Conservation (phyloP, 2,888 invertebrate species). For the Caenorhabditis sp. region DNA sequence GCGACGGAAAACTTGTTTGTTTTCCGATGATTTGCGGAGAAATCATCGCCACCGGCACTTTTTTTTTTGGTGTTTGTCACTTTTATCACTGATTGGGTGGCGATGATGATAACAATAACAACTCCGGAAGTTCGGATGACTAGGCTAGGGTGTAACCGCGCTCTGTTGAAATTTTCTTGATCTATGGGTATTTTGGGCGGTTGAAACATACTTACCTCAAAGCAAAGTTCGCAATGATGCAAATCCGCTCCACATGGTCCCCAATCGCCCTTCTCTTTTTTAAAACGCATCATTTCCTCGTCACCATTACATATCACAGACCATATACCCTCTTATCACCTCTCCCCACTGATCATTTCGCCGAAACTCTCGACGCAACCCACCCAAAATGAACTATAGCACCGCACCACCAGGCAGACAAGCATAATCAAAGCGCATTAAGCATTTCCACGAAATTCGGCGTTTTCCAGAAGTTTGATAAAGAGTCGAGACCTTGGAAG, state of each 20-base stretch:
- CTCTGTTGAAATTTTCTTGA: too few species aligned
- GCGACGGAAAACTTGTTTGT: conserved; percentile 38
- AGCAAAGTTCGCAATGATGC: too few species aligned
- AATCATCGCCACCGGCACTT: too few species aligned
- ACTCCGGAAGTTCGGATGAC: too few species aligned
- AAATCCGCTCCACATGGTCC: neutral
- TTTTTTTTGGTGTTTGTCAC: conserved; percentile 1
- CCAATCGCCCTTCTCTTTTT: neutral
- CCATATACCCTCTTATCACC: conserved; percentile 8
- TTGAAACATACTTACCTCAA: too few species aligned
- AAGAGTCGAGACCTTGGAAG: neutral
- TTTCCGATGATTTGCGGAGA: conserved; percentile 12
- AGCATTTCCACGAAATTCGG: conserved; percentile 45
- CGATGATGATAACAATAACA: conserved; percentile 1
- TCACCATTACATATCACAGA: neutral
- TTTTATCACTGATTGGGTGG: neutral
- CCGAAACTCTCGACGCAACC: conserved; percentile 21
- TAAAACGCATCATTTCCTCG: neutral
- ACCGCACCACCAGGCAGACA: neutral
- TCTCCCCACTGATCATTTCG: conserved; percentile 18
- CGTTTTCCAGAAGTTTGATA: conserved; percentile 55
- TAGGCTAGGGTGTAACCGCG: too few species aligned
- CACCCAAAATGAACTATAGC: conserved; percentile 23
- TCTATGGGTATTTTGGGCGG: too few species aligned
- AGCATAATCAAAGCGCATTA: conserved; percentile 37